These are phyloP conservation scores for Sylvicola fuscatus DNA, from an alignment of 2,888 invertebrate species.

Conservation along the genomic window DNA sequence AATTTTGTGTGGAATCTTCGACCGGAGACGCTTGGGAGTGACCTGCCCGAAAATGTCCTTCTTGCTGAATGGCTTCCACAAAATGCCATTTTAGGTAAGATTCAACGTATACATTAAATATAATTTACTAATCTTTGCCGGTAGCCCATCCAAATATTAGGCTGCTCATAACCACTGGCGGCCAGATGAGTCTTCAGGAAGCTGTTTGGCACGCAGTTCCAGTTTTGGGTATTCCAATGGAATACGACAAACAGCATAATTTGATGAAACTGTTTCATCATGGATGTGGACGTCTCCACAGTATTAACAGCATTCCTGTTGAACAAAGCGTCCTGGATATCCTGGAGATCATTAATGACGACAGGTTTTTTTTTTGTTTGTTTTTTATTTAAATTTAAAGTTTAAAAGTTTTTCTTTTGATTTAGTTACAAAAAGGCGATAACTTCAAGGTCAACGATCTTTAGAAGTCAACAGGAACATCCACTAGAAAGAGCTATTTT, in stretches of 20 bases:
- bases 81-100: conserved; percentile 4
- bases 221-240: conserved; percentile 5
- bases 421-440: conserved; percentile 3
- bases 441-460: conserved; percentile 3
- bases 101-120: neutral
- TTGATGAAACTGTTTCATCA: conserved; percentile 1
- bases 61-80: conserved; percentile 6
- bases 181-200: conserved; percentile 5
- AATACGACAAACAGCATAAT: conserved; percentile 4
- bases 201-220: conserved; percentile 5
- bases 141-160: conserved; percentile 4
- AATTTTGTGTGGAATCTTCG: conserved; percentile 5
- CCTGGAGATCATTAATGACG: neutral
- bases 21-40: conserved; percentile 1
- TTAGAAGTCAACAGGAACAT: conserved; percentile 1
- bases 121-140: neutral
- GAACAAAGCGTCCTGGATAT: conserved; percentile 1
- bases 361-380: neutral
- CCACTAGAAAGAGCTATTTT: conserved; percentile 5
- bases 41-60: conserved; percentile 5
- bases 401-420: neutral
- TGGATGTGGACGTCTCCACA: conserved; percentile 3
- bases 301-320: conserved; percentile 2
- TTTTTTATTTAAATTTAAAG: too few relatives aligned
- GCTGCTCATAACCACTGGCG: conserved; percentile 4